These are phyloP conservation scores for Desoria tigrina DNA, from an alignment of 2,888 invertebrate species.

Conservation along the genomic window DNA sequence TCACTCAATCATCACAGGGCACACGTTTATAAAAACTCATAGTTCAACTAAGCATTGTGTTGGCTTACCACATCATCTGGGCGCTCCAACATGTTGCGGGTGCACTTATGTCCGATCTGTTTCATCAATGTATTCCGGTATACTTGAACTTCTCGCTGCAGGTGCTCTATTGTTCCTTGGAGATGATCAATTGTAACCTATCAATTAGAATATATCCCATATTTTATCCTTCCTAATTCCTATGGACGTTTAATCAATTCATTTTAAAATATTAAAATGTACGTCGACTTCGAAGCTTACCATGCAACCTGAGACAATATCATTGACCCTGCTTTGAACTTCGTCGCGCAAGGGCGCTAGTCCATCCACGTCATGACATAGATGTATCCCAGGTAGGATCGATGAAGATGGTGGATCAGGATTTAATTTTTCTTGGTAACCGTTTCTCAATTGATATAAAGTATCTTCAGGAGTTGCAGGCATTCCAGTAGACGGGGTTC, in stretches of 20 bases:
- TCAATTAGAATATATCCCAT: too few species aligned
- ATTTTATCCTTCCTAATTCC: too few species aligned
- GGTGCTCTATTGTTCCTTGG: constrained; percentile 74
- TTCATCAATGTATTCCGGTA: constrained; percentile 73
- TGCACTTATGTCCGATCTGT: constrained; percentile 61
- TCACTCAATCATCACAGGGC: too few species aligned
- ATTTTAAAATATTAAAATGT: background rate
- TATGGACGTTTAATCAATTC: background rate
- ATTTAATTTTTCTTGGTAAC: constrained; percentile 12
- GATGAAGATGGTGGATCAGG: constrained; percentile 7
- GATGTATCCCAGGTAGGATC: constrained; percentile 23
- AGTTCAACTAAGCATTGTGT: too few species aligned
- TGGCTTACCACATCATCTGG: constrained; percentile 64
- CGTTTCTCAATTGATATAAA: constrained; percentile 4
- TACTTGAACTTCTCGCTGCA: constrained; percentile 74
- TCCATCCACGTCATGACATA: constrained; percentile 68
- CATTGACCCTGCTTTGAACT: constrained; percentile 74
- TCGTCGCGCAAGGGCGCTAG: constrained; percentile 71
- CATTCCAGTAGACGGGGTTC: constrained; percentile 64
- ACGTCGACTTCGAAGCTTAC: constrained; percentile 58
- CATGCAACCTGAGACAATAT: constrained; percentile 78
- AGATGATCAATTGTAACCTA: too few species aligned
- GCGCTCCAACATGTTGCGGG: constrained; percentile 59
- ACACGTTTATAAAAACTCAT: too few species aligned
- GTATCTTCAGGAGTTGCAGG: constrained; percentile 63